Evolutionary conservation across 2,888 invertebrate genomes (phyloP).

Genomic region (Hypercompe scribonia): DNA sequence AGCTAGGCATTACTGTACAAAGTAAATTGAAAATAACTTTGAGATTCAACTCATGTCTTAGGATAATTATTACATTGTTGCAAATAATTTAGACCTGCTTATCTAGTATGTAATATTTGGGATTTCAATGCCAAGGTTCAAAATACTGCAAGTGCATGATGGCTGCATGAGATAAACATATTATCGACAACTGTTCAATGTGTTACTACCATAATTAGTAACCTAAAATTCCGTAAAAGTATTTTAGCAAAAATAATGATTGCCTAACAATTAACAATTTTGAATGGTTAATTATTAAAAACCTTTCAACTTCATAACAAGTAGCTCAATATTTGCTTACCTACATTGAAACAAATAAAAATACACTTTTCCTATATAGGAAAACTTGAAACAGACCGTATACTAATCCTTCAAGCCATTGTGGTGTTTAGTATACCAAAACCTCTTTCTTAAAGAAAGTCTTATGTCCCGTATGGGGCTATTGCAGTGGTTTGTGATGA

Average conservation of each 20-base stretch:
- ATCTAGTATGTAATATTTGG: constrained; percentile 17
- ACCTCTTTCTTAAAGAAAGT: too few relatives aligned
- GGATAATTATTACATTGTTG: background rate
- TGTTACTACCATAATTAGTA: constrained; percentile 16
- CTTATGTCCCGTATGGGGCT: too few relatives aligned
- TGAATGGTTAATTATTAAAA: background rate
- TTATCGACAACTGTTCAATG: constrained; percentile 10
- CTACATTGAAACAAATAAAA: background rate
- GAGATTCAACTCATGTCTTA: background rate
- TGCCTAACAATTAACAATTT: background rate
- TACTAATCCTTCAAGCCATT: too few relatives aligned
- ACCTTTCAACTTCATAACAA: background rate
- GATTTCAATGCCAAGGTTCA: constrained; percentile 41
- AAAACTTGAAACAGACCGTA: too few relatives aligned
- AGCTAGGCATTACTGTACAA: background rate
- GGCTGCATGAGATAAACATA: constrained; percentile 29
- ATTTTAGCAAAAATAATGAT: background rate
- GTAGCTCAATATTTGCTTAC: background rate
- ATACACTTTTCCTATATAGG: background rate
- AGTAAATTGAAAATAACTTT: background rate
- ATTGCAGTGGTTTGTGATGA: too few relatives aligned
- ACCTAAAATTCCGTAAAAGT: background rate
- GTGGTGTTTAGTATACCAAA: too few relatives aligned
- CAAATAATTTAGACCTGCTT: background rate
- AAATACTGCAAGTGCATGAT: constrained; percentile 52